These are phyloP conservation scores for Coregonus sp. DNA, from an alignment of 2,797 vertebrate genomes.

Conservation along the genomic window DNA sequence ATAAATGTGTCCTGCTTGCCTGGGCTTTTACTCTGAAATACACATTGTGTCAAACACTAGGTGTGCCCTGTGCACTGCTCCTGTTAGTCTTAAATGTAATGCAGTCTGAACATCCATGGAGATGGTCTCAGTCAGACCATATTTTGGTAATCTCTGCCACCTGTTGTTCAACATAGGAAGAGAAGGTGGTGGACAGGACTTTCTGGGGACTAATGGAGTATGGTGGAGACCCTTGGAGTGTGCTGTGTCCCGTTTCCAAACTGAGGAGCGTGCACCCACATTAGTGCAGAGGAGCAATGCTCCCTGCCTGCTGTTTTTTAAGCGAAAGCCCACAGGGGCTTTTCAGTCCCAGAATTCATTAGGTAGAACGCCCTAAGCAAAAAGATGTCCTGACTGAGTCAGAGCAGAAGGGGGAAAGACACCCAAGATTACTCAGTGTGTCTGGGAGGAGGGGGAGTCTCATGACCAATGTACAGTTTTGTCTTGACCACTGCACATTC, in stretches of 20 bases:
- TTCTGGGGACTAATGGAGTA: not conserved
- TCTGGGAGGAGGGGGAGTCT: conserved; percentile 4
- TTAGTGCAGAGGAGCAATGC: conserved; percentile 20
- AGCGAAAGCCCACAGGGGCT: conserved; percentile 58
- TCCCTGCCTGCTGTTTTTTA: conserved; percentile 45
- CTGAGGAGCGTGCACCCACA: conserved; percentile 30
- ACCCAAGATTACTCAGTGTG: conserved; percentile 37
- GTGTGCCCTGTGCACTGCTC: not conserved
- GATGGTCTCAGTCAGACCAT: not conserved
- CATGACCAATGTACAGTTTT: not conserved
- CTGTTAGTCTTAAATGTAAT: not conserved
- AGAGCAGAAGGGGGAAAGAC: conserved; percentile 34
- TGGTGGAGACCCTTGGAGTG: conserved; percentile 11
- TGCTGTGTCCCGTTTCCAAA: conserved; percentile 16
- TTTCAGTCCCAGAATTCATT: conserved; percentile 71
- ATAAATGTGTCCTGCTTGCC: not conserved
- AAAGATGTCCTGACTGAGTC: conserved; percentile 61
- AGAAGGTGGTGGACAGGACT: conserved; percentile 10
- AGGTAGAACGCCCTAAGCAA: conserved; percentile 68
- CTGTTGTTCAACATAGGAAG: conserved; percentile 1
- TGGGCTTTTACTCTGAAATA: not conserved
- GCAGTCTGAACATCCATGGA: not conserved
- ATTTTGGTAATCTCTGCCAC: not conserved
- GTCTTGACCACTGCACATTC: not conserved
- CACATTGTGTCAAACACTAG: no score